Conservation (phyloP, 23 tunicate species). For the Clavelina lepadiformis region DNA sequence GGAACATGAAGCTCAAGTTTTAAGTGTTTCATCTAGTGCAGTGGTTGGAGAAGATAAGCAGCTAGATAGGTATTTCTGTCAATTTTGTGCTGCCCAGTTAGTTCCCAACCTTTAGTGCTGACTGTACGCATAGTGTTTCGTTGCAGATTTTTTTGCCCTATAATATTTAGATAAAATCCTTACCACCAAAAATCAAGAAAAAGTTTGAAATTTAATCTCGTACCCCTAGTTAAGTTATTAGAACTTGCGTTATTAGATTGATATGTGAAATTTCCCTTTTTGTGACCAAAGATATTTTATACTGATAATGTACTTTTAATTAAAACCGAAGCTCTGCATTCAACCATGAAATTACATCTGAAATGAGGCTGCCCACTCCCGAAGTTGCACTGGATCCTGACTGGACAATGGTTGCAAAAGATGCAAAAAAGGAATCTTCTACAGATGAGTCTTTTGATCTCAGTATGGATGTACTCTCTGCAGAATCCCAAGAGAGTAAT, state of each 20-base stretch:
- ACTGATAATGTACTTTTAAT: too few relatives aligned
- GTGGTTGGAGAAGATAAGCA: constrained; percentile 12
- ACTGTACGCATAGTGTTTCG: too few relatives aligned
- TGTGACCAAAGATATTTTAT: too few relatives aligned
- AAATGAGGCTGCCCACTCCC: constrained; percentile 21
- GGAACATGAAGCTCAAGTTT: constrained; percentile 25
- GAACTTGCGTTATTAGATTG: too few relatives aligned
- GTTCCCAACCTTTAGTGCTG: too few relatives aligned
- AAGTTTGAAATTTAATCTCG: too few relatives aligned
- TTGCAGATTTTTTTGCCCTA: too few relatives aligned
- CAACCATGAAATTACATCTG: constrained; percentile 45
- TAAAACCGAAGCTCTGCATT: neutral
- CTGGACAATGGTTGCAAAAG: constrained; percentile 64
- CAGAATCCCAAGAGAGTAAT: constrained; percentile 11
- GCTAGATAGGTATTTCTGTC: neutral
- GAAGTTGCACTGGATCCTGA: constrained; percentile 61
- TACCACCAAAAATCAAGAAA: neutral
- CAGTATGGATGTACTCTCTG: constrained; percentile 16
- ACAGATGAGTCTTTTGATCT: constrained; percentile 32
- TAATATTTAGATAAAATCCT: too few relatives aligned
- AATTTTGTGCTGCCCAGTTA: constrained; percentile 5
- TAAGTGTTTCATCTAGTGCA: constrained; percentile 35
- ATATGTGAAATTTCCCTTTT: too few relatives aligned
- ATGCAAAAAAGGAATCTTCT: constrained; percentile 7
- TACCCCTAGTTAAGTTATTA: too few relatives aligned